phyloP scores from a whole-genome alignment of 2,888 invertebrate genomes.

The Blastobasis adustella region DNA sequence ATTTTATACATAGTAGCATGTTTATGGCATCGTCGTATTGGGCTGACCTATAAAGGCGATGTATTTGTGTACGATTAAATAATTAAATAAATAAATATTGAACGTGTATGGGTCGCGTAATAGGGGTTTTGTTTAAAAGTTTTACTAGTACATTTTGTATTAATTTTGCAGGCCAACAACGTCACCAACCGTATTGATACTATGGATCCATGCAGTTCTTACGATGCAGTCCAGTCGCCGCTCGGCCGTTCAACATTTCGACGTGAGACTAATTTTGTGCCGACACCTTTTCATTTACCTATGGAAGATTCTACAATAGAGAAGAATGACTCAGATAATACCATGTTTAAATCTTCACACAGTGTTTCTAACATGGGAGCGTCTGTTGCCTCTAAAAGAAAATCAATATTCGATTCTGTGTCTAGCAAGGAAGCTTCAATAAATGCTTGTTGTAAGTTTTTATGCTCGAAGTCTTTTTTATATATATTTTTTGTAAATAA shows the following conservation, averaged over 20 bases:
- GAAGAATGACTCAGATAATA: constrained; percentile 15
- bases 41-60: too few relatives aligned
- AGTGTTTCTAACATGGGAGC: constrained; percentile 27
- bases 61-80: too few relatives aligned
- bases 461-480: background rate
- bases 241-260: constrained; percentile 23
- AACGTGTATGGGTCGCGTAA: too few relatives aligned
- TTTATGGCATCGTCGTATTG: too few relatives aligned
- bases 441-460: constrained; percentile 25
- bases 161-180: constrained; percentile 24
- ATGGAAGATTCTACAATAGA: constrained; percentile 26
- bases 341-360: constrained; percentile 25
- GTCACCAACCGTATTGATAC: constrained; percentile 11
- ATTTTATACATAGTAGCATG: too few relatives aligned
- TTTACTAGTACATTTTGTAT: background rate
- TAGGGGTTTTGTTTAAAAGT: background rate
- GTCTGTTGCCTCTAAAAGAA: constrained; percentile 36
- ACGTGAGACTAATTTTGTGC: constrained; percentile 27
- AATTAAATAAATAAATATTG: too few relatives aligned
- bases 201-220: constrained; percentile 19
- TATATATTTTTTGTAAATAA: background rate
- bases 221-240: constrained; percentile 24
- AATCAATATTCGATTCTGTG: constrained; percentile 40
- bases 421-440: constrained; percentile 16
- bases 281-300: constrained; percentile 25